These are phyloP conservation scores for Pituophis catenifer DNA, from an alignment of 2,113 vertebrate genomes.

Conservation along the genomic window DNA sequence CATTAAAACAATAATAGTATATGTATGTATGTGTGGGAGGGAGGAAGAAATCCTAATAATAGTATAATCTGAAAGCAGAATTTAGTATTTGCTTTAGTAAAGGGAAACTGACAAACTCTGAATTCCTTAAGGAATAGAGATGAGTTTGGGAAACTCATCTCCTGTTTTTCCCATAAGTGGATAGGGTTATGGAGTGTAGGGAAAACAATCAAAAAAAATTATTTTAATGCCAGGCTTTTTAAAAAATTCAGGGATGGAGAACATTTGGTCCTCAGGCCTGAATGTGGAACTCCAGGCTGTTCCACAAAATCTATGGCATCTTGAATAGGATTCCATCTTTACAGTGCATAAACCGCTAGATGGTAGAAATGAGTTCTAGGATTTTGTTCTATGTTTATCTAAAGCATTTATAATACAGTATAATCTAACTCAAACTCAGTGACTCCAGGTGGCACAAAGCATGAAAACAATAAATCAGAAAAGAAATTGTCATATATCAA, in stretches of 20 bases:
- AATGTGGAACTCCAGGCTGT: neutral
- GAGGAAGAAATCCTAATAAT: neutral
- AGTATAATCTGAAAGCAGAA: neutral
- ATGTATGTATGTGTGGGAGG: neutral
- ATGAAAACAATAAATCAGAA: neutral
- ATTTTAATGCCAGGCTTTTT: neutral
- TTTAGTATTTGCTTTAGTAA: neutral
- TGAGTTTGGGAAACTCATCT: neutral
- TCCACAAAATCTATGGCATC: neutral
- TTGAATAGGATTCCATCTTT: neutral
- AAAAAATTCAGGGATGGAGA: neutral
- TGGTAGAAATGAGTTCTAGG: neutral
- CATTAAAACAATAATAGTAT: neutral
- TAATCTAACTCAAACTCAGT: neutral
- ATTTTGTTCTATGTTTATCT: neutral
- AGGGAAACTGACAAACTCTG: neutral
- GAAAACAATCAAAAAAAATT: neutral
- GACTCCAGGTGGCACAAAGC: neutral
- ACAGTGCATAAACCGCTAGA: neutral
- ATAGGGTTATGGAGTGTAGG: neutral
- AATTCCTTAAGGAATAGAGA: neutral
- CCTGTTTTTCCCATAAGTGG: neutral
- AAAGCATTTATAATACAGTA: neutral
- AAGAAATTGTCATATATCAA: neutral
- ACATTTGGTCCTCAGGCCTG: neutral